phyloP scores from a whole-genome alignment of 2,888 invertebrate genomes.

The Oscheius sp. region DNA sequence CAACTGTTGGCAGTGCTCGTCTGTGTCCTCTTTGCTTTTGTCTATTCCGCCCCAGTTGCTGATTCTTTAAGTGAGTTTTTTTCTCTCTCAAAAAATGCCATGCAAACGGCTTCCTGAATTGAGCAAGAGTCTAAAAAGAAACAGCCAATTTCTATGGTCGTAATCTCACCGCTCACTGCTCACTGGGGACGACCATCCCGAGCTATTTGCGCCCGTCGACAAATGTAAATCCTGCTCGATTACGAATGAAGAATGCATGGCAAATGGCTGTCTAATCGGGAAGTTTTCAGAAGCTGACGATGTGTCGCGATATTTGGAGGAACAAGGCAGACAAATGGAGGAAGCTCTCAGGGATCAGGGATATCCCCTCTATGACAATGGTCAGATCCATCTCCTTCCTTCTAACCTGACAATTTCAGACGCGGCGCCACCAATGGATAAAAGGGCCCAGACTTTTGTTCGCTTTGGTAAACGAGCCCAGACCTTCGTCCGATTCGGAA shows the following conservation, averaged over 20 bases:
- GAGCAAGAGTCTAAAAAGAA: no score
- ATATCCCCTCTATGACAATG: conserved; percentile 15
- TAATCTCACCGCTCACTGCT: no score
- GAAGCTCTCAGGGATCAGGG: conserved; percentile 15
- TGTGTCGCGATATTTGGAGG: conserved; percentile 17
- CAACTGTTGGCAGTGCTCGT: conserved; percentile 26
- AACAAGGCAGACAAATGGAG: conserved; percentile 20
- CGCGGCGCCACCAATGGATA: conserved; percentile 29
- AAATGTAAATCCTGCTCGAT: conserved; percentile 5
- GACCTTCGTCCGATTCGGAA: conserved; percentile 49
- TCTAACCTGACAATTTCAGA: conserved; percentile 7
- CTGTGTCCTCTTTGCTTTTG: conserved; percentile 16
- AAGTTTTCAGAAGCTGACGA: conserved; percentile 30
- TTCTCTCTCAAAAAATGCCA: background rate
- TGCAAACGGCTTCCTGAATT: no score
- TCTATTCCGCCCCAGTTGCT: conserved; percentile 7
- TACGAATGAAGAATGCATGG: conserved; percentile 1
- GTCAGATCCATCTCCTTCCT: background rate
- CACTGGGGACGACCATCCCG: no score
- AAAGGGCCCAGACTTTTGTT: conserved; percentile 43
- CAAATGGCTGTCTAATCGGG: background rate
- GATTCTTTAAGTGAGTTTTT: conserved; percentile 30
- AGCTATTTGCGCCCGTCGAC: background rate
- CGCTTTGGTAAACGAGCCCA: conserved; percentile 58
- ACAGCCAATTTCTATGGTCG: no score